Conservation (phyloP, 2,797 vertebrate species). For the Epinephelus coioides region DNA sequence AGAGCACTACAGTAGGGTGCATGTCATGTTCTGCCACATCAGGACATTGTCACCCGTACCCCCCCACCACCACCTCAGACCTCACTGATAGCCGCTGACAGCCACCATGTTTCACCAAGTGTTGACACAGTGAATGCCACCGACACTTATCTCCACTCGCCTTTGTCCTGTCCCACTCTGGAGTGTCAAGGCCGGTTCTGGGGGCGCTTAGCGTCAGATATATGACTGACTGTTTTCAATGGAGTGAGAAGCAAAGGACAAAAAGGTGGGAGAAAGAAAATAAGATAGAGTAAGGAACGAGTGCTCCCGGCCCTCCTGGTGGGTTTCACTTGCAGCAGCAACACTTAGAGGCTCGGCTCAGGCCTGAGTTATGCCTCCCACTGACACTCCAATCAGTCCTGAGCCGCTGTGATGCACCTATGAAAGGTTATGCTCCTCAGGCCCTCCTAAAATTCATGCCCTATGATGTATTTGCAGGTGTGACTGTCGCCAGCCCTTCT, state of each 20-base stretch:
- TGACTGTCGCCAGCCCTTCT: conserved; percentile 10
- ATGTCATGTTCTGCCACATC: conserved; percentile 79
- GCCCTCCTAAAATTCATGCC: conserved; percentile 47
- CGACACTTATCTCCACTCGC: conserved; percentile 77
- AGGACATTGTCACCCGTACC: conserved; percentile 63
- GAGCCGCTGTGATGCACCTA: conserved; percentile 52
- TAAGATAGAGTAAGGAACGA: conserved; percentile 47
- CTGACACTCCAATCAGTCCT: conserved; percentile 80
- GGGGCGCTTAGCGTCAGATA: conserved; percentile 64
- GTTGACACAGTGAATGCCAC: conserved; percentile 76
- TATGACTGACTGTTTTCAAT: conserved; percentile 71
- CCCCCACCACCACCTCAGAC: conserved; percentile 55
- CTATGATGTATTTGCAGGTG: conserved; percentile 49
- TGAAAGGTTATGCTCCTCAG: conserved; percentile 53
- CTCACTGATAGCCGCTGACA: conserved; percentile 75
- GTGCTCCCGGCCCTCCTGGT: conserved; percentile 65
- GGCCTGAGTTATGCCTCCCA: conserved; percentile 70
- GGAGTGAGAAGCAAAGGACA: conserved; percentile 54
- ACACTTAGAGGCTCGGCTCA: conserved; percentile 56
- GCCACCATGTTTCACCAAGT: conserved; percentile 78
- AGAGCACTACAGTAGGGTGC: conserved; percentile 72
- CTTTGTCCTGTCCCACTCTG: conserved; percentile 67
- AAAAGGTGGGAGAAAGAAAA: conserved; percentile 49
- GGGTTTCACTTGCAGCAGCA: conserved; percentile 71
- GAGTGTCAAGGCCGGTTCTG: conserved; percentile 74